Evolutionary conservation across 2,888 invertebrate species (phyloP).

Genomic region (Lithophane leautieri): DNA sequence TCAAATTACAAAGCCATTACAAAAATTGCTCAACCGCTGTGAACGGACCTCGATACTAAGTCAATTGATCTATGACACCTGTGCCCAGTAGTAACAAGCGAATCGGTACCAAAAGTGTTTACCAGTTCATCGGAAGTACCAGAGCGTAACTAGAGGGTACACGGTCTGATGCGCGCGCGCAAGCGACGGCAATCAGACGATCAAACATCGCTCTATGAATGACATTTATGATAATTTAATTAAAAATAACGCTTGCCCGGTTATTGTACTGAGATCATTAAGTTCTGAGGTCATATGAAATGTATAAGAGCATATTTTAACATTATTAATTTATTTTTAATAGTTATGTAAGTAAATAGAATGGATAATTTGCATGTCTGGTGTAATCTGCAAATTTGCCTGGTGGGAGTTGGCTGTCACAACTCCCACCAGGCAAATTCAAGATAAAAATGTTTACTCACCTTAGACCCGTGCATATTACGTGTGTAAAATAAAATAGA

Average conservation of each 20-base stretch:
- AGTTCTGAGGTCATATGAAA: conserved; percentile 1
- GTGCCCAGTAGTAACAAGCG: conserved; percentile 49
- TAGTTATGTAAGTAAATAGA: neutral
- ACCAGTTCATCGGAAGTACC: conserved; percentile 68
- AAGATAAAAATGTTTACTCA: conserved; percentile 12
- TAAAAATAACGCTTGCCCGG: conserved; percentile 41
- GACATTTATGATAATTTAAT: conserved; percentile 58
- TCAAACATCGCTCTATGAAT: conserved; percentile 52
- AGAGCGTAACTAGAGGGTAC: conserved; percentile 81
- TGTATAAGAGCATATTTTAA: neutral
- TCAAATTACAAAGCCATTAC: conserved; percentile 48
- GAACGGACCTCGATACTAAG: conserved; percentile 26
- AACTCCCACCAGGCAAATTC: neutral
- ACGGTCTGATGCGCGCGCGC: conserved; percentile 80
- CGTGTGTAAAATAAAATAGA: conserved; percentile 11
- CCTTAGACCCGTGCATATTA: conserved; percentile 2
- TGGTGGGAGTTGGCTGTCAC: conserved; percentile 7
- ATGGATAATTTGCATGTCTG: neutral
- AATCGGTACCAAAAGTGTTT: conserved; percentile 56
- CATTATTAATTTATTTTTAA: conserved; percentile 6
- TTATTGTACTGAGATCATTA: conserved; percentile 17
- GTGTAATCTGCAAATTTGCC: neutral
- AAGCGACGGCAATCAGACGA: conserved; percentile 60
- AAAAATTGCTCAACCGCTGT: conserved; percentile 44
- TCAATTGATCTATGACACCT: conserved; percentile 56